Evolutionary conservation across 2,797 vertebrate species (phyloP), one percentile per base, ranked within the genome.

Genomic region (Brachyrhaphis roseni): DNA sequence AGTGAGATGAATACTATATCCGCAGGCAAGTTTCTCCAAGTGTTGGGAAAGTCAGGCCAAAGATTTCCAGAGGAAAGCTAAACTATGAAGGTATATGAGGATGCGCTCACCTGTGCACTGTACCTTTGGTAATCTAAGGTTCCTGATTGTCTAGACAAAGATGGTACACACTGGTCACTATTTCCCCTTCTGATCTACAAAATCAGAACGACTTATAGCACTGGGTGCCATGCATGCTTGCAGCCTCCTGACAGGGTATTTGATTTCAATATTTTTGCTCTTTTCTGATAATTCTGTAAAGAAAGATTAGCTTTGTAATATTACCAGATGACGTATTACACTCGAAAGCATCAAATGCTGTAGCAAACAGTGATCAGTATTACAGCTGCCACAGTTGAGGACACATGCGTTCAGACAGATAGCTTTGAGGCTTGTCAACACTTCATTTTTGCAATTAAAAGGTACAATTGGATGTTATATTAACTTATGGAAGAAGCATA

Each of bases 281-380:
- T 75, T 51, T 83, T 87, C 75, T 80, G 83, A 86, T 0, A 3
- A 71, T 86, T 86, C 59, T 78, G 57, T 72, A 77, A 76, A 85
- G 45, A 75, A 81, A 86, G 80, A 68, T 73, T 78, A 86, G 75
- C 74, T 70, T 82, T 86, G 85, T 91, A 79, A 88, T 90, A 57
- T 92, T 91, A 90, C 90, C 91, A 89, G 87, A 79, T 78, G 84
- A 88, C 89, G 92, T 94, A 86, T 94, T 93, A 90, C 89, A 89
- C 81, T 89, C 82, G 83, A 78, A 78, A 82, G 80, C 64, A 41
- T 90, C 77, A 84, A 87, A 87, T 81, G 92, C 90, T 93, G 93
- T 87, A 73, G 80, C 85, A 82, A 75, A 82, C 91, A 91, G 91
- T 89, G 2, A 89, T 92, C 94, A 95, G 94, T 94, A 94, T 95